Conservation (phyloP, 2,797 vertebrate species). For the Cygnus olor region DNA sequence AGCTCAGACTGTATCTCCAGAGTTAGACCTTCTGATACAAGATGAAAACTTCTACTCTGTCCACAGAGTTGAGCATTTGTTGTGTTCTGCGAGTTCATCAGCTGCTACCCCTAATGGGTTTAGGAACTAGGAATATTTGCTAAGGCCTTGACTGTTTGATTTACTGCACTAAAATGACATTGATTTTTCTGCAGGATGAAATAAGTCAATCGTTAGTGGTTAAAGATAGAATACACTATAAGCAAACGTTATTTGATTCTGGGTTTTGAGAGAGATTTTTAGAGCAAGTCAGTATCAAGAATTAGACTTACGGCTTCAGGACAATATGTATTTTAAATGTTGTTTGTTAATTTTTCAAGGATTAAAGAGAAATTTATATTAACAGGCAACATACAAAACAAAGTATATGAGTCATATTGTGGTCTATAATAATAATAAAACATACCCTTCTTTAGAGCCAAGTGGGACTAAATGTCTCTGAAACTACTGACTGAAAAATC, state of each 20-base stretch:
- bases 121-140: background rate
- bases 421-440: background rate
- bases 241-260: background rate
- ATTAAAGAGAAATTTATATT: background rate
- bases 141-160: background rate
- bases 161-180: constrained; percentile 7
- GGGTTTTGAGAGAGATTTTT: background rate
- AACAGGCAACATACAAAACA: background rate
- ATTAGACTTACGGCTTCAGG: background rate
- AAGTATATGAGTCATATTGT: background rate
- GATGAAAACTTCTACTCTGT: background rate
- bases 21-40: too few relatives aligned
- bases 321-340: background rate
- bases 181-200: background rate
- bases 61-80: background rate
- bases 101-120: background rate
- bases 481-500: background rate
- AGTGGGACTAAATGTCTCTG: background rate
- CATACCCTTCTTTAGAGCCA: background rate
- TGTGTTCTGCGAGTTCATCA: background rate
- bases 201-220: constrained; percentile 4
- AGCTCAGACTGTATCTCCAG: background rate
- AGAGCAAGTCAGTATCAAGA: background rate
- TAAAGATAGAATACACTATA: background rate
- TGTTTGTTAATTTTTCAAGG: background rate